phyloP scores from a whole-genome alignment of 2,888 invertebrate genomes.

The Malacosoma neustria region DNA sequence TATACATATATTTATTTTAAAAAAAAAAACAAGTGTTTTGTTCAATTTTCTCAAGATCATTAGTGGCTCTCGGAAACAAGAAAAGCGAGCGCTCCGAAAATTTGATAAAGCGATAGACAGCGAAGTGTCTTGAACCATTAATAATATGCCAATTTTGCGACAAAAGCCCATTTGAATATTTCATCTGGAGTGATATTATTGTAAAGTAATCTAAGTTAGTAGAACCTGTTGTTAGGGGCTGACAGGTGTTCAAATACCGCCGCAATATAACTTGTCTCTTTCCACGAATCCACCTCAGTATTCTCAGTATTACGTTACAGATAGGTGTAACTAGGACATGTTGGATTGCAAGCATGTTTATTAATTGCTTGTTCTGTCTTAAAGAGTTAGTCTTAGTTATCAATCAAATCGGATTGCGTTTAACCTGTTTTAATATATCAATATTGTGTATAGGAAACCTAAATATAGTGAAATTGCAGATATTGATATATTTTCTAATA shows the following conservation, averaged over 20 bases:
- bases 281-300: constrained; percentile 6
- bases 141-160: constrained; percentile 50
- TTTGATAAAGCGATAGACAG: constrained; percentile 41
- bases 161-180: constrained; percentile 56
- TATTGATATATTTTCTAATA: too few relatives aligned
- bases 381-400: background rate
- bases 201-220: constrained; percentile 70
- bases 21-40: too few relatives aligned
- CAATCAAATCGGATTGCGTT: background rate
- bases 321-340: background rate
- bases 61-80: constrained; percentile 33
- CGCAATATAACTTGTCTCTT: constrained; percentile 36
- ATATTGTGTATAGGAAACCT: too few relatives aligned
- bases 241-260: constrained; percentile 63
- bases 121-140: constrained; percentile 43
- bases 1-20: too few relatives aligned
- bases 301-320: constrained; percentile 32
- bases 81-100: constrained; percentile 33
- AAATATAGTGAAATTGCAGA: too few relatives aligned
- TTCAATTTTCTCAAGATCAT: constrained; percentile 30
- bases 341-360: background rate
- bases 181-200: constrained; percentile 58
- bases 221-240: constrained; percentile 47
- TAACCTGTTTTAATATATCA: too few relatives aligned
- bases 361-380: background rate